Conservation (phyloP, 2,797 vertebrate genomes). For the Pseudochaenichthys georgianus region DNA sequence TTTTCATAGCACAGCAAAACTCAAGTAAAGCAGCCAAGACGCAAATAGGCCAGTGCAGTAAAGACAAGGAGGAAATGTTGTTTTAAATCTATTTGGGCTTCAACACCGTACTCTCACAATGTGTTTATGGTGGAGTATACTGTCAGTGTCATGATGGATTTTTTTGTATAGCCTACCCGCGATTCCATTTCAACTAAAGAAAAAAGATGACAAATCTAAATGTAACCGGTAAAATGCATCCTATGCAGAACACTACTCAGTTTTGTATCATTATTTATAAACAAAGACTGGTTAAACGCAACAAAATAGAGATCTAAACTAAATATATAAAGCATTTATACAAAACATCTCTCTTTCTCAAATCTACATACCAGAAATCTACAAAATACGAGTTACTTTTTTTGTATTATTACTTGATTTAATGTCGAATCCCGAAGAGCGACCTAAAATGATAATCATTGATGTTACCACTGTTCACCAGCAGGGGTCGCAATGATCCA, state of each 20-base stretch:
- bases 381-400: not conserved
- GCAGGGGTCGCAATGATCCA: constrained; percentile 66
- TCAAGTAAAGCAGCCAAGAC: not conserved
- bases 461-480: constrained; percentile 31
- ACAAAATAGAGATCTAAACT: not conserved
- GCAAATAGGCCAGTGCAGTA: constrained; percentile 2
- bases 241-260: not conserved
- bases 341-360: too few relatives aligned
- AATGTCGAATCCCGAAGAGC: not conserved
- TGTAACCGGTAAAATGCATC: not conserved
- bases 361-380: not conserved
- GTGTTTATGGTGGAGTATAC: not conserved
- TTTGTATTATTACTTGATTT: not conserved
- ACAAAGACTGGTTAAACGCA: not conserved
- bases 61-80: not conserved
- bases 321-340: too few relatives aligned
- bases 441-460: not conserved
- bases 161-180: not conserved
- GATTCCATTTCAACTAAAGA: not conserved
- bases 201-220: not conserved
- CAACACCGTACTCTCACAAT: not conserved
- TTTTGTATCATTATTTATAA: not conserved
- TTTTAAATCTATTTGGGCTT: not conserved
- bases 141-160: not conserved
- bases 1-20: constrained; percentile 19